Conservation (phyloP, 2,797 vertebrate species). For the Etheostoma nigrum region DNA sequence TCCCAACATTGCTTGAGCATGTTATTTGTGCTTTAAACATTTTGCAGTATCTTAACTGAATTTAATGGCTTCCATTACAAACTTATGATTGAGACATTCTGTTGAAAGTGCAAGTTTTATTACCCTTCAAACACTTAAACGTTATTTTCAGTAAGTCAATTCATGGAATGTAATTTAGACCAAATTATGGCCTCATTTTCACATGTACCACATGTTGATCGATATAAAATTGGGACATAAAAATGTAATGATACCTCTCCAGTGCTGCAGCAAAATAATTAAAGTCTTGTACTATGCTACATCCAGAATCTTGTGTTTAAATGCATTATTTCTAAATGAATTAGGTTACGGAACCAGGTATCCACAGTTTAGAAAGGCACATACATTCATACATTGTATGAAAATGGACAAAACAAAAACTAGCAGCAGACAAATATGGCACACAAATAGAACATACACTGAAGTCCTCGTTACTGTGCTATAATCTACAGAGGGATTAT, state of each 20-base stretch:
- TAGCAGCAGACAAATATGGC: conserved; percentile 30
- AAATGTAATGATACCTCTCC: conserved; percentile 31
- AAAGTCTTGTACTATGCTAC: background rate
- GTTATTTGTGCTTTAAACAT: background rate
- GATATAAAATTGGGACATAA: conserved; percentile 30
- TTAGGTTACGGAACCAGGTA: conserved; percentile 19
- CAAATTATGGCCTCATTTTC: conserved; percentile 11
- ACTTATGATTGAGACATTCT: conserved; percentile 1
- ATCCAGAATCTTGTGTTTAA: background rate
- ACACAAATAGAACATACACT: conserved; percentile 27
- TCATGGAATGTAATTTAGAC: conserved; percentile 60
- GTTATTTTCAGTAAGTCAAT: conserved; percentile 43
- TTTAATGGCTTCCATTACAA: background rate
- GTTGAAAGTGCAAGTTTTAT: conserved; percentile 63
- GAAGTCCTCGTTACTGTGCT: conserved; percentile 27
- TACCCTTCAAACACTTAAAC: conserved; percentile 33
- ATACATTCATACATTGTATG: conserved; percentile 23
- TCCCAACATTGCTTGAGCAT: background rate
- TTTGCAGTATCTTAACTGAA: background rate
- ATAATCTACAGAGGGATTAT: conserved; percentile 11
- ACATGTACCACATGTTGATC: conserved; percentile 46
- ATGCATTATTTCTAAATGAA: conserved; percentile 12
- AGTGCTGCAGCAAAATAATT: conserved; percentile 25
- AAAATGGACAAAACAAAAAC: conserved; percentile 31
- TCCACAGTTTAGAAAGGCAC: conserved; percentile 56